Evolutionary conservation across 2,888 invertebrate species (phyloP), one percentile per base, ranked within the genome.

Genomic region (Chirona hameri): DNA sequence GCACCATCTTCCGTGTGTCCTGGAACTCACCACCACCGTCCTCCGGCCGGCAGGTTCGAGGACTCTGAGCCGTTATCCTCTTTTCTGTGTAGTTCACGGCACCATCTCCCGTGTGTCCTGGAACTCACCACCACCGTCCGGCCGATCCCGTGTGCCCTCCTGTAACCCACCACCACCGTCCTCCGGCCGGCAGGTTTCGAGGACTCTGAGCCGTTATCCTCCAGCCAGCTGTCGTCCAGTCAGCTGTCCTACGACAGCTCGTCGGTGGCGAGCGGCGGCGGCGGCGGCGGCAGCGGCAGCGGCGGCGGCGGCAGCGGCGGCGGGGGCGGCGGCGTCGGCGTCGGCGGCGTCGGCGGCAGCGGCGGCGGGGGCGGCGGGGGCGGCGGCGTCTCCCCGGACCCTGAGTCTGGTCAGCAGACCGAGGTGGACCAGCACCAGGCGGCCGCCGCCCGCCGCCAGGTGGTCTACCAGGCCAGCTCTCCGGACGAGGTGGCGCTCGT

Each of bases 401-500:
- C 29, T 31, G 79, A 29, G 46, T 21, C 46, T 4, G 82, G 29
- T 29, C 15, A 24, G 24, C 46, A 46, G 79, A 21, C 79, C 24
- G 79, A 39, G 46, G 39, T 39, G 39, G 39, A 39, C 39, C 39
- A 39, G 39, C 39, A 39, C 48, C 79, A 48, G 15, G 79, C 80
- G 27, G 81, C 79, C n/a, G 82, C 83, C 39, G 52, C 46, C 21
- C 29, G 24, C 4, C 79, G 76, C 46, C 82, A 48, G 81, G 86
- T 86, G 48, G 86, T 90, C 57, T 93, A 93, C 87, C 93, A 93
- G 88, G 93, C 93, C 0, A 92, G 93, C 4, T 93, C 93, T 88
- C 93, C 93, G 15, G 93, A 93, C 87, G 93, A 94, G 89, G 91
- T 94, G 79, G 93, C 93, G 4, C 88, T 93, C 82, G 93, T 94